Base-by-base conservation (phyloP, 2,113 vertebrate genomes). In the Mellivora capensis region DNA sequence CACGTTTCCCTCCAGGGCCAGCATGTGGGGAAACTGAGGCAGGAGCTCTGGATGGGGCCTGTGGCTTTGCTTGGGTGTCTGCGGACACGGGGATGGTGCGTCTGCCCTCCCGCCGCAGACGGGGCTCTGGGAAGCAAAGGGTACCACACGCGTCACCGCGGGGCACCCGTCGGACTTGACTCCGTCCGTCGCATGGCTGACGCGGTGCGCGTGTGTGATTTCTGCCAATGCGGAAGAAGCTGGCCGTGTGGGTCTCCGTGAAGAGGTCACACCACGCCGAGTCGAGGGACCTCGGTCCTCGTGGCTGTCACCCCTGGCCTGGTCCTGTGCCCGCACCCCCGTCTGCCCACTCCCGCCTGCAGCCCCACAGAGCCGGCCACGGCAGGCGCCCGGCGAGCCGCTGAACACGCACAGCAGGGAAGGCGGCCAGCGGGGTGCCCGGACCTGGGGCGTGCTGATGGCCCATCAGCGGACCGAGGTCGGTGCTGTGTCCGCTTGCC, bases 171-270 rank as follows among this genome's bases (percentile, higher is more conserved):
- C 0, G 2, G 61, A 13, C 31, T 31, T 15, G 62, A 6, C 7
- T 6, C 11, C 9, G 4, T 31, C 62, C 6, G 14, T 64, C 62
- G 17, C 62, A 15, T 0, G 14, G 14, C 4, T 14, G 29, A 31
- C 29, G 1, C 62, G 12, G 25, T 29, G 59, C 4, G 6, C 61
- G 14, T 17, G 62, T 7, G 31, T 34, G 62, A 34, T 5, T 2
- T 14, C 34, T 15, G 1, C 62, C 6, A 12, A 6, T 0, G 62
- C 14, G 31, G 6, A 6, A 34, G 62, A 31, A 34, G 62, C 62
- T 17, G 14, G 62, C 62, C 15, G 29, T 17, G 62, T 14, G 62
- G 13, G 29, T 67, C 29, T 34, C 62, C 2, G 1, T 37, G 67
- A 69, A 37, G 15, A 67, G 34, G 64, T 69, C 62, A 17, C 62